Base-by-base conservation (phyloP, 1,140 invertebrate species). In the Nephotettix cincticeps region DNA sequence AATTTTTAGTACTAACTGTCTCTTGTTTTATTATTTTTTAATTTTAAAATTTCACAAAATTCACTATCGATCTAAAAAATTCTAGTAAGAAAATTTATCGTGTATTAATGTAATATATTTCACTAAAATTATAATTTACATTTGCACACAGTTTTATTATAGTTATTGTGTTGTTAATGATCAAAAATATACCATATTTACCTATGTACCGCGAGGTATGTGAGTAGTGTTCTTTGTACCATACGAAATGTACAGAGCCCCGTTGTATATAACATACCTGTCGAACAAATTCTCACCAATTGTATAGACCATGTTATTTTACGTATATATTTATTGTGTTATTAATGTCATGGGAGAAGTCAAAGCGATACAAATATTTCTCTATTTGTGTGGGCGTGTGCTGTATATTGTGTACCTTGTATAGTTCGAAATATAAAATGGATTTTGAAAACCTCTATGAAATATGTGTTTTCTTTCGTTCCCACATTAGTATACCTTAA, bases 341-440 rank as follows among this genome's bases (percentile, higher is more conserved):
- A 27, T 61, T 61, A 61, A 61, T 28, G 21, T 61, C 6, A 61
- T 6, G 25, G 21, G 56, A 61, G 23, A 13, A 25, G 56, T 14
- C 13, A 61, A 25, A 61, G 32, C 32, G 56, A 61, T 61, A 61
- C 25, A 61, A 61, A 61, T 61, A 61, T 61, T 61, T 61, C 56
- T 61, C 56, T 61, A 61, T 6, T 54, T 54, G 56, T 61, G 56
- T 61, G 56, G 56, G 56, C 56, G 56, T 61, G 56, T 61, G 56
- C 2, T 61, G 56, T 61, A 61, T 9, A 61, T 61, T 61, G 56
- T 61, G 56, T 61, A 61, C 21, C 56, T 61, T 61, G 56, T 61
- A 61, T 61, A 61, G 56, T 27, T 61, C 56, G 28, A 61, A 27
- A 61, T 61, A 61, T 61, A 61, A 61, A 23, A 61, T 61, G 56